Evolutionary conservation across 2,113 vertebrate genomes (phyloP).

Genomic region (Antechinus flavipes): DNA sequence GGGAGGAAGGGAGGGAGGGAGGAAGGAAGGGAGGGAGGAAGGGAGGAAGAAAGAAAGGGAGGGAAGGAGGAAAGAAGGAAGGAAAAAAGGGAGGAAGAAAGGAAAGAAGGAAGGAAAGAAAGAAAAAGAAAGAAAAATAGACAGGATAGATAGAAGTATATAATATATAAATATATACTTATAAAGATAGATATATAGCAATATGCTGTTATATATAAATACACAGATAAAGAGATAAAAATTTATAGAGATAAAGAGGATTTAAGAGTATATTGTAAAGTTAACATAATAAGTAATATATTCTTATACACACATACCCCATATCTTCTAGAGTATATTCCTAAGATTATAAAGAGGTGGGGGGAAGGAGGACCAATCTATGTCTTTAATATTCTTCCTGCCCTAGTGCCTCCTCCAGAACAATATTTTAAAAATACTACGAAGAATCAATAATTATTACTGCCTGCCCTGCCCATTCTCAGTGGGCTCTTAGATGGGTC

Average conservation of each 20-base stretch:
- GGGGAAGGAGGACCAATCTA: neutral
- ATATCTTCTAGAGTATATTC: neutral
- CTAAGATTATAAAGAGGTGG: neutral
- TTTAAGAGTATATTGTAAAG: constrained; percentile 15
- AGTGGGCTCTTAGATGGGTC: neutral
- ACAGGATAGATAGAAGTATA: neutral
- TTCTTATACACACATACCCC: neutral
- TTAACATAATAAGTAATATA: constrained; percentile 6
- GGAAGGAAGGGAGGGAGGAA: no score
- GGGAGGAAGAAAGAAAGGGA: no score
- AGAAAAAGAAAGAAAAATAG: neutral
- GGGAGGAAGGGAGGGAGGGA: no score
- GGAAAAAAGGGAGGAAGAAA: no score
- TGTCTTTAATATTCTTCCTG: neutral
- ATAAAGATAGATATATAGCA: no score
- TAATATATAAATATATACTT: no score
- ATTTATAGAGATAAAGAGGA: neutral
- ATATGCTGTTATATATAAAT: no score
- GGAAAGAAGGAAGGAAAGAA: no score
- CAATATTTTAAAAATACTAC: neutral
- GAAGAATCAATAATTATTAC: neutral
- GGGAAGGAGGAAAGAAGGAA: no score
- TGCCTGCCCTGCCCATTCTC: neutral
- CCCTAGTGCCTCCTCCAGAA: neutral
- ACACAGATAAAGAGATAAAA: no score